Conservation (phyloP, 2,797 vertebrate species). For the Moxostoma hubbsi region DNA sequence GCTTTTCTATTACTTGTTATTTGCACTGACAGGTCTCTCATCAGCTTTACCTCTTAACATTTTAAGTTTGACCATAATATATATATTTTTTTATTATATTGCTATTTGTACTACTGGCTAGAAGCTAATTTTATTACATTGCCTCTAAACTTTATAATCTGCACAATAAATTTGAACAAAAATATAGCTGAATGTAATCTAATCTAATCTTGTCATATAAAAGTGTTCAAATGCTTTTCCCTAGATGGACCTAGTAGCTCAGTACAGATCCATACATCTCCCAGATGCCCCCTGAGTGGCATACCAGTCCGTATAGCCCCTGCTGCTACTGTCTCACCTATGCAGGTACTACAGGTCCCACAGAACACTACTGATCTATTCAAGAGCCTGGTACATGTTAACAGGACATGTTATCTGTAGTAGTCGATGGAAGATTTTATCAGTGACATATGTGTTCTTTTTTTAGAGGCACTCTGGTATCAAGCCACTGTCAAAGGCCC, state of each 20-base stretch:
- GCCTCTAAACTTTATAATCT: no score
- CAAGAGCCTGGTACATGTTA: no score
- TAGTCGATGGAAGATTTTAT: not conserved
- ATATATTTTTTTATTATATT: no score
- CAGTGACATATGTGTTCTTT: slow-evolving; percentile 42
- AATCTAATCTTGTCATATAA: not conserved
- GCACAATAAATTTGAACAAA: no score
- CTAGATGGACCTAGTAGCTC: slow-evolving; percentile 84
- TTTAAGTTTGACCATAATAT: no score
- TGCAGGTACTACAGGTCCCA: slow-evolving; percentile 82
- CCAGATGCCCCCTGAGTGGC: slow-evolving; percentile 89
- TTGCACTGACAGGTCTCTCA: no score
- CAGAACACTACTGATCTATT: not conserved
- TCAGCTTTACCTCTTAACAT: no score
- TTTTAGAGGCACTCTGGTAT: slow-evolving; percentile 86
- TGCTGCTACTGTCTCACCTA: slow-evolving; percentile 92
- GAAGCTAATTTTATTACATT: not conserved
- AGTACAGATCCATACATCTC: slow-evolving; percentile 82
- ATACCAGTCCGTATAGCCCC: slow-evolving; percentile 92
- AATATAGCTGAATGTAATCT: no score
- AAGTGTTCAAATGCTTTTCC: slow-evolving; percentile 4
- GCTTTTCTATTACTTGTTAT: no score
- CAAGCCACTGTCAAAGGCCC: slow-evolving; percentile 81
- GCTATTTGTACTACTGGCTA: not conserved
- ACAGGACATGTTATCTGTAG: not conserved